Percentiles rank a stretch among this genome's conserved stretches.
Evolutionary conservation across 2,888 invertebrate genomes (phyloP).

Genomic region (Brachyopa scutellaris): DNA sequence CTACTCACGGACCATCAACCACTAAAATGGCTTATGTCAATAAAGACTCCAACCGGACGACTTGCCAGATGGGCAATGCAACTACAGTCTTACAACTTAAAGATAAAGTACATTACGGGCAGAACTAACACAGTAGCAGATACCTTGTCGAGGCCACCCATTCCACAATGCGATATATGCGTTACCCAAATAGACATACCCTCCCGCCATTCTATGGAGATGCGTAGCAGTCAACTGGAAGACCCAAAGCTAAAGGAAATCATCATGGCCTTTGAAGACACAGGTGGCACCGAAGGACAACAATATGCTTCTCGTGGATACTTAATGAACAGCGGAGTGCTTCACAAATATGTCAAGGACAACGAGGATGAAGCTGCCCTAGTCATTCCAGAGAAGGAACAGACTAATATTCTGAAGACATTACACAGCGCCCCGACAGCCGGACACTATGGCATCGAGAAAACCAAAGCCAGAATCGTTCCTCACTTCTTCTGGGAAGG

Average conservation of each 20-base stretch:
- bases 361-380: constrained; percentile 4
- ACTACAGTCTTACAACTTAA: constrained; percentile 79
- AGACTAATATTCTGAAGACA: neutral
- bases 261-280: constrained; percentile 41
- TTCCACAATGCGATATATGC: constrained; percentile 4
- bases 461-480: constrained; percentile 44
- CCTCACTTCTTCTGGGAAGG: constrained; percentile 63
- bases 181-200: constrained; percentile 46
- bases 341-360: constrained; percentile 16
- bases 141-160: constrained; percentile 39
- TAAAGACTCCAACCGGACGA: constrained; percentile 80
- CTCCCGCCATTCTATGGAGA: constrained; percentile 40
- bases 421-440: constrained; percentile 32
- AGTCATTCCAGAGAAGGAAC: neutral
- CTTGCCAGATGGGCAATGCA: constrained; percentile 81
- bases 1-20: no score
- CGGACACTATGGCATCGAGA: constrained; percentile 57
- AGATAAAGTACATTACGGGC: constrained; percentile 79
- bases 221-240: constrained; percentile 68
- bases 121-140: constrained; percentile 75
- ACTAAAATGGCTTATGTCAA: constrained; percentile 81
- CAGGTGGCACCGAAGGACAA: constrained; percentile 28
- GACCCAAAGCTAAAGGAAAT: constrained; percentile 58
- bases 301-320: constrained; percentile 52
- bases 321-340: constrained; percentile 44